Base-by-base conservation (phyloP, 30 jellyfish, hydroid and myxozoan genomes). In the Pelagia noctiluca region DNA sequence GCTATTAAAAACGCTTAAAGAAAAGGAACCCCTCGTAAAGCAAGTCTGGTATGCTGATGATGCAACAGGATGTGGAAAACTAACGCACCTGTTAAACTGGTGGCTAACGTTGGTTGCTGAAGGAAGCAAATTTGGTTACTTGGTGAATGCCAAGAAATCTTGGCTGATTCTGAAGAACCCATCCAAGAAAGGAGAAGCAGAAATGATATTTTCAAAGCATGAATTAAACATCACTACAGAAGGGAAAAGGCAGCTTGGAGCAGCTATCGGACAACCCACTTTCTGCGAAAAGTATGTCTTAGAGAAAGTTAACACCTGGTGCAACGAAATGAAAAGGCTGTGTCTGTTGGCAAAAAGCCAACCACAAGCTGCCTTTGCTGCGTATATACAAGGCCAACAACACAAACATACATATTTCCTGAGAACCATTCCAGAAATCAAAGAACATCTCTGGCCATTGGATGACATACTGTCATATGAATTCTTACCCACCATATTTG, bases 141-240 rank as follows among this genome's bases (percentile, higher is more conserved):
- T 42, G 13, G 86, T 75, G 5, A 75, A 75, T 52, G 53, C 19
- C 18, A 10, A 25, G 11, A 74, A 75, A 29, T 33, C 42, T 26
- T 49, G 86, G 86, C 50, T 75, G 50, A 72, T 72, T 1, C 28
- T 72, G 75, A 72, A 72, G 42, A 35, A 72, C 19, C 71, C 72
- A 42, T 21, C 7, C 8, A 7, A 2, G n/a, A 7, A 2, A 28
- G 31, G 35, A 13, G 71, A 70, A 30, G 82, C 82, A 7, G 35
- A 70, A 29, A 70, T 2, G 18, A 2, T 70, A 70, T 70, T 70
- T 35, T n/a, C 32, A 32, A 63, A 22, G 49, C 21, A 22, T 19
- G 48, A 63, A 4, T 2, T 63, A 2, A 23, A 63, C 4, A 65
- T 65, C 1, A 33, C 83, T 18, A 71, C 67, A 3, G 69, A 71